These are phyloP conservation scores for Sarcophilus harrisii DNA, from an alignment of 2,797 vertebrate species.

Conservation along the genomic window DNA sequence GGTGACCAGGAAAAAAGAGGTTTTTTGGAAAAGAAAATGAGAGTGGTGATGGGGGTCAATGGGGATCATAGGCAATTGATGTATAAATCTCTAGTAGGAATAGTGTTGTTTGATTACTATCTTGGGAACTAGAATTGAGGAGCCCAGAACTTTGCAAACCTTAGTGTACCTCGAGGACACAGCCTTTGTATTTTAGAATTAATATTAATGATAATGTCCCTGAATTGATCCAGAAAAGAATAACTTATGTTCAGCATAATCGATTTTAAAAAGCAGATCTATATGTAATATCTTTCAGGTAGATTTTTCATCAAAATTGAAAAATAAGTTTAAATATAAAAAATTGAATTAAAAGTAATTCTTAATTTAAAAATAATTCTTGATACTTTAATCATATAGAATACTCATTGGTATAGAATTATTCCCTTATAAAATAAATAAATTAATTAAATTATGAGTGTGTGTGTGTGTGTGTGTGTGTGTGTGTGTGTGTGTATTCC, in stretches of 20 bases:
- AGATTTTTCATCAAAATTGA: background rate
- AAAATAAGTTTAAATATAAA: background rate
- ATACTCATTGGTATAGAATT: background rate
- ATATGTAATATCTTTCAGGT: background rate
- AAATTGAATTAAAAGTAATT: background rate
- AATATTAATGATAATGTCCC: background rate
- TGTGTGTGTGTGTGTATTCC: too few species aligned
- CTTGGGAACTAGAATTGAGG: background rate
- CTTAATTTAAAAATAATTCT: background rate
- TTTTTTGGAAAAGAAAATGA: background rate
- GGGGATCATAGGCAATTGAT: background rate
- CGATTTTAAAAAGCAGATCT: background rate
- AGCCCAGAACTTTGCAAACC: background rate
- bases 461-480: too few species aligned
- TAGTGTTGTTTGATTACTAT: background rate
- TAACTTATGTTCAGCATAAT: background rate
- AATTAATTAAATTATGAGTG: too few species aligned
- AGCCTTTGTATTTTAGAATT: background rate
- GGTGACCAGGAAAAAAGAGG: background rate
- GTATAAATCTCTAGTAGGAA: background rate
- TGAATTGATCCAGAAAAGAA: background rate
- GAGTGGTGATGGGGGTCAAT: background rate
- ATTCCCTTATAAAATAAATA: background rate
- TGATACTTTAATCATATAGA: background rate
- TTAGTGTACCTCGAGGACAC: background rate